Percentiles rank a stretch among this genome's conserved stretches.
Evolutionary conservation across 2,113 vertebrate genomes (phyloP).

Genomic region (Saccopteryx leptura): DNA sequence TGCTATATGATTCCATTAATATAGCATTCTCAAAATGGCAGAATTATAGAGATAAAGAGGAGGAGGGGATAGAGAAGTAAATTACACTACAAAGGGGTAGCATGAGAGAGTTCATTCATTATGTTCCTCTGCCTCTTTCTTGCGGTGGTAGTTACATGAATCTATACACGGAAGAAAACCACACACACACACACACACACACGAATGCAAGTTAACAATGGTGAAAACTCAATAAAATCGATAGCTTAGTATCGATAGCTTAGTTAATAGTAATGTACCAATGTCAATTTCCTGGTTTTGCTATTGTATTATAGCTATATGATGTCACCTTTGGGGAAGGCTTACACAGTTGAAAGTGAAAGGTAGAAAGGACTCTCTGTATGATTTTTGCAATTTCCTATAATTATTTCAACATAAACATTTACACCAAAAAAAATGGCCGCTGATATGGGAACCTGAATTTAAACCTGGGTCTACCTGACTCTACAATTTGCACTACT

Average conservation of each 20-base stretch:
- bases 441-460: neutral
- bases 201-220: neutral
- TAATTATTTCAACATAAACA: slow-evolving; percentile 49
- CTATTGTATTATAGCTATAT: neutral
- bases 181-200: neutral
- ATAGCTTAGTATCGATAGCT: neutral
- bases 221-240: neutral
- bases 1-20: neutral
- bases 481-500: neutral
- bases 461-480: neutral
- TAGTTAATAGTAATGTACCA: slow-evolving; percentile 7
- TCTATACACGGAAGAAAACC: neutral
- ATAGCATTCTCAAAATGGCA: slow-evolving; percentile 31
- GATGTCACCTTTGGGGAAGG: neutral
- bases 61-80: neutral
- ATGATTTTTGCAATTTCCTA: slow-evolving; percentile 26
- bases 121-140: neutral
- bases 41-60: neutral
- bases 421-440: slow-evolving; percentile 45
- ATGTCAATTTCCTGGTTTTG: neutral
- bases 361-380: neutral
- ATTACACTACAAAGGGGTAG: neutral
- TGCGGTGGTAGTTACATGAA: neutral
- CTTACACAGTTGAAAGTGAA: slow-evolving; percentile 21
- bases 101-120: neutral